phyloP scores from a whole-genome alignment of 2,888 invertebrate species.

The Caenorhabditis zanzibari region DNA sequence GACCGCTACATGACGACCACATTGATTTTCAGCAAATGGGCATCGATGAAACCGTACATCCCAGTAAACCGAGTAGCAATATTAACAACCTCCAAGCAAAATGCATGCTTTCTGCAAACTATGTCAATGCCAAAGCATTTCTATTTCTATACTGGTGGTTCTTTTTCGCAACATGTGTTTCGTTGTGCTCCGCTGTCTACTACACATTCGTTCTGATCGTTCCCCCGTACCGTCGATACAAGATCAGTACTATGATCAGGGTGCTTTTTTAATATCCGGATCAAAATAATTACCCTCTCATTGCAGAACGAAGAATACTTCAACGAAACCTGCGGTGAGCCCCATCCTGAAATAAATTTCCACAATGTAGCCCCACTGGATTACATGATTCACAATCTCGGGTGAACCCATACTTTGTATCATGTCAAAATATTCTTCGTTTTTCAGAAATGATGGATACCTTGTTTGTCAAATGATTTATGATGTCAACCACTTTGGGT shows the following conservation, averaged over 20 bases:
- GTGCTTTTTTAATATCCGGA: slow-evolving; percentile 11
- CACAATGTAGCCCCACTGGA: slow-evolving; percentile 11
- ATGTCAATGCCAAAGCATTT: slow-evolving; percentile 66
- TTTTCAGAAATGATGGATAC: slow-evolving; percentile 45
- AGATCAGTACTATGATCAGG: slow-evolving; percentile 35
- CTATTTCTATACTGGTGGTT: slow-evolving; percentile 71
- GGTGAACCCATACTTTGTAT: not conserved
- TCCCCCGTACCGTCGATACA: slow-evolving; percentile 30
- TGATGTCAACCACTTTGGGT: slow-evolving; percentile 10
- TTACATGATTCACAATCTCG: slow-evolving; percentile 31
- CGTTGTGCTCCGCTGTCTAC: slow-evolving; percentile 45
- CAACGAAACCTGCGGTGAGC: slow-evolving; percentile 1
- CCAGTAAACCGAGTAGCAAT: not conserved
- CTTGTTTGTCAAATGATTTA: slow-evolving; percentile 21
- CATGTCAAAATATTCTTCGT: no score
- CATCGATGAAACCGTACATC: not conserved
- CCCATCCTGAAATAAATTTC: slow-evolving; percentile 22
- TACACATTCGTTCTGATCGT: slow-evolving; percentile 33
- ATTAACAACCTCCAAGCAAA: not conserved
- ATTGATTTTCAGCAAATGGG: slow-evolving; percentile 17
- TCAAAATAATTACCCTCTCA: not conserved
- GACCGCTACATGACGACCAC: no score
- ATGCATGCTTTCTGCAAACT: slow-evolving; percentile 66
- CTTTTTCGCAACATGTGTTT: slow-evolving; percentile 41
- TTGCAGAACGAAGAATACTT: slow-evolving; percentile 33